Base-by-base conservation (phyloP, 1,140 invertebrate species). In the Drosophila ironensis region DNA sequence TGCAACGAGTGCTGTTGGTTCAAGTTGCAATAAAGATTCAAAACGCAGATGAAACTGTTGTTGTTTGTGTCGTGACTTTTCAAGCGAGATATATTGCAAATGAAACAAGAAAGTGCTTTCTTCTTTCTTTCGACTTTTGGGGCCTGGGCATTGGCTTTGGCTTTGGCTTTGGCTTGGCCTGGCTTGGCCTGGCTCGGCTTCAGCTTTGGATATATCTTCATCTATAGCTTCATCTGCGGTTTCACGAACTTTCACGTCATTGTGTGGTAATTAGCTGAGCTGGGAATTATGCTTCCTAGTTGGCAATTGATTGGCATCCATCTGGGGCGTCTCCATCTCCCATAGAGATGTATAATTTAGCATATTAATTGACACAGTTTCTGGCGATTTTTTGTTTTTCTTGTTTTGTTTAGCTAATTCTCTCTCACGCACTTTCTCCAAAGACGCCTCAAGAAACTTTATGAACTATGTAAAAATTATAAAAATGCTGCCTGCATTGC, bases 341-440 rank as follows among this genome's bases (percentile, higher is more conserved):
- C 28, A 14, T 61, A 59, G 59, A 56, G 66, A 67, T 76, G 78
- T 84, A 84, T 84, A 84, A 86, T 84, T 84, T 86, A 84, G 78
- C 78, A 84, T 84, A 84, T 84, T 86, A 84, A 84, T 84, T 84
- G 78, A 86, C 78, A 84, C 64, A 84, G 74, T 86, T 84, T 84
- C 73, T 68, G 73, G 68, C 74, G 16, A n/a, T n/a, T n/a, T n/a
- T n/a, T n/a, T 63, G 41, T 59, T 33, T 59, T 22, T 44, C 37
- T 74, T 51, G 40, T 28, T 66, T 46, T 35, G 35, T 28, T 25
- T 56, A 41, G 37, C 33, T 37, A 37, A 37, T 37, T 37, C 30
- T 5, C 30, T 5, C 11, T 12, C 72, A 78, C 74, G 74, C 74
- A 86, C 80, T 86, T 86, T 84, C 80, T 86, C 78, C 45, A 17